Evolutionary conservation across 1,140 invertebrate species (phyloP), one percentile per base, ranked within the genome.

Genomic region (Atta cephalotes): DNA sequence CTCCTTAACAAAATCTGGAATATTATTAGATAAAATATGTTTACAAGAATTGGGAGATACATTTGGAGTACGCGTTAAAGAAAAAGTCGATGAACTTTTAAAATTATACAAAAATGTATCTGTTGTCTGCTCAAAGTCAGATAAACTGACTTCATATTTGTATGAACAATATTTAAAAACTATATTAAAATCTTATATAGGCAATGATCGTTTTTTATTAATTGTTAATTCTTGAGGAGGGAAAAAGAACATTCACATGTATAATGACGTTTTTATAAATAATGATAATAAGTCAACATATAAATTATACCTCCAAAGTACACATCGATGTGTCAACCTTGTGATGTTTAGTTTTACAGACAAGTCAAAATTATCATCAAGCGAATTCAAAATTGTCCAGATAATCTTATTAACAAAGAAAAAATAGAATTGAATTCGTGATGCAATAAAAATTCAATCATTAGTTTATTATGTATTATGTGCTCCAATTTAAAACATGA

Each of bases 11-110:
- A 14, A 60, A 60, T 76, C 72, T 4, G 31, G 56, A 25, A 76
- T 10, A 62, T 39, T 76, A 58, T 76, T 76, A 76, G n/a, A 76
- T 25, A 76, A 60, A 25, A 56, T 76, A 16, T 76, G n/a, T 39
- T 25, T 76, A 45, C 31, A 76, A 76, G 56, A 58, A 58, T 49
- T 0, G n/a, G 18, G 28, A 25, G 25, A 39, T 74, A 58, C 3
- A 39, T 74, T 74, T 35, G 71, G 28, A 35, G 71, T 35, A n/a
- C 31, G 53, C n/a, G 31, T 76, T 16, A 5, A 76, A 39, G 1
- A 3, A 21, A 31, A 76, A 39, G 31, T 60, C 9, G 12, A 76
- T 16, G n/a, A 60, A 76, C 31, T 60, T 14, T 39, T 76, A 76
- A 21, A 60, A 39, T 9, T 60, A 21, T 76, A 31, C 16, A 76